A percentile compares a stretch with the other conserved stretches of the same genome.
These are phyloP conservation scores for Engystomops pustulosus DNA, from an alignment of 2,113 vertebrate genomes.

Conservation along the genomic window DNA sequence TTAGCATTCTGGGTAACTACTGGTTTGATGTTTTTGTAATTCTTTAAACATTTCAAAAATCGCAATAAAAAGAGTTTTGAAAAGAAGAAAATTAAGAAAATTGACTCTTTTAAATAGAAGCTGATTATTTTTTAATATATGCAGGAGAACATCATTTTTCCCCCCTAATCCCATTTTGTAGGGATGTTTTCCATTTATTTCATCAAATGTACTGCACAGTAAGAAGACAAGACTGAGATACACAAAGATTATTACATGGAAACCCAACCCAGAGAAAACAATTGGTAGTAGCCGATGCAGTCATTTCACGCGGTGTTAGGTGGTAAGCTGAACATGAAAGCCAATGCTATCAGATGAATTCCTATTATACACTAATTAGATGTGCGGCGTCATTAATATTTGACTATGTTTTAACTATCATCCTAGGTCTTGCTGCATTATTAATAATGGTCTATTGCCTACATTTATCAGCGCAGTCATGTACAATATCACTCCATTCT, in stretches of 20 bases:
- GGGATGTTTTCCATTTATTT: no score
- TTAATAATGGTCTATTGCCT: conserved; percentile 32
- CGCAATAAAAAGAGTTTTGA: no score
- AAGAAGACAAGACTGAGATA: background rate
- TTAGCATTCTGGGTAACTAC: no score
- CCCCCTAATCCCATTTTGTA: no score
- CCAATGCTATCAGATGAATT: background rate
- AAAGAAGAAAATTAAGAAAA: no score
- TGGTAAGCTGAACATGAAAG: background rate
- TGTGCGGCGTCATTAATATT: conserved; percentile 33
- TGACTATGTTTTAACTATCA: conserved; percentile 36
- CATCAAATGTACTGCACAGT: background rate
- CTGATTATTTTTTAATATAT: no score
- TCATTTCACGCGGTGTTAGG: background rate
- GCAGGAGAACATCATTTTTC: no score
- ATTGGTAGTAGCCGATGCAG: background rate
- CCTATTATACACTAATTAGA: conserved; percentile 21
- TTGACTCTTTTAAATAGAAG: no score
- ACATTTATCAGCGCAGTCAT: conserved; percentile 36
- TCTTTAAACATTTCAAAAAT: no score
- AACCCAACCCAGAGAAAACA: background rate
- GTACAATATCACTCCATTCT: conserved; percentile 7
- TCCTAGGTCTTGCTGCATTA: conserved; percentile 19
- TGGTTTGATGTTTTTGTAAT: no score
- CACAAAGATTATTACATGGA: background rate